These are phyloP conservation scores for Rambutsinella grinnellia DNA, from an alignment of 2,888 invertebrate genomes.

Conservation along the genomic window DNA sequence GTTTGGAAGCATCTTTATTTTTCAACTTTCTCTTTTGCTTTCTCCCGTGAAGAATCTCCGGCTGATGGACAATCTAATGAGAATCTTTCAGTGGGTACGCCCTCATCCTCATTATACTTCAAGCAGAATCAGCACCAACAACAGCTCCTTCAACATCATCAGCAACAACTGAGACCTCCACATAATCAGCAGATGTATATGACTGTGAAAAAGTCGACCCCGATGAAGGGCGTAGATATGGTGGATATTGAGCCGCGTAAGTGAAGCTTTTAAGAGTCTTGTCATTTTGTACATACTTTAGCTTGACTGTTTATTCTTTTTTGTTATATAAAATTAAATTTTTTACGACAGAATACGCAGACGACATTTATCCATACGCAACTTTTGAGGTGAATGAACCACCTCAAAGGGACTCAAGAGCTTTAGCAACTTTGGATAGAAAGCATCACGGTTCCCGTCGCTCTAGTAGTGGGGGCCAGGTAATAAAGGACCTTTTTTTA, in stretches of 20 bases:
- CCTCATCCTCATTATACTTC: slow-evolving; percentile 64
- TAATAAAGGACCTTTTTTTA: slow-evolving; percentile 6
- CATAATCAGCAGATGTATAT: slow-evolving; percentile 61
- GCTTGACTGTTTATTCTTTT: too few species aligned
- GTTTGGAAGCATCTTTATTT: too few species aligned
- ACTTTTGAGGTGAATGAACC: slow-evolving; percentile 72
- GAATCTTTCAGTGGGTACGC: slow-evolving; percentile 60
- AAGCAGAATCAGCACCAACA: slow-evolving; percentile 59
- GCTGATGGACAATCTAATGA: slow-evolving; percentile 63
- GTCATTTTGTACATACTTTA: too few species aligned
- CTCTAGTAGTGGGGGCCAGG: slow-evolving; percentile 21
- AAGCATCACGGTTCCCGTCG: slow-evolving; percentile 30
- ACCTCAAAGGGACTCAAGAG: slow-evolving; percentile 53
- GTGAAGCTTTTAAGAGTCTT: too few species aligned
- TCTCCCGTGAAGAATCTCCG: slow-evolving; percentile 56
- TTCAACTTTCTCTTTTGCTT: background rate
- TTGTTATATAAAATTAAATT: background rate
- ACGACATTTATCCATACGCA: slow-evolving; percentile 76
- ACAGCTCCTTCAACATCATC: slow-evolving; percentile 22
- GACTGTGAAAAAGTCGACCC: slow-evolving; percentile 65
- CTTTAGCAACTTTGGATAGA: slow-evolving; percentile 55
- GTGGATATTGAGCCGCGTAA: slow-evolving; percentile 71
- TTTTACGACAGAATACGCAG: slow-evolving; percentile 71
- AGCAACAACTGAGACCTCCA: slow-evolving; percentile 26
- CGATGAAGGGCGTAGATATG: slow-evolving; percentile 67